These are phyloP conservation scores for Andrena marginata DNA, from an alignment of 2,888 invertebrate genomes.

Conservation along the genomic window DNA sequence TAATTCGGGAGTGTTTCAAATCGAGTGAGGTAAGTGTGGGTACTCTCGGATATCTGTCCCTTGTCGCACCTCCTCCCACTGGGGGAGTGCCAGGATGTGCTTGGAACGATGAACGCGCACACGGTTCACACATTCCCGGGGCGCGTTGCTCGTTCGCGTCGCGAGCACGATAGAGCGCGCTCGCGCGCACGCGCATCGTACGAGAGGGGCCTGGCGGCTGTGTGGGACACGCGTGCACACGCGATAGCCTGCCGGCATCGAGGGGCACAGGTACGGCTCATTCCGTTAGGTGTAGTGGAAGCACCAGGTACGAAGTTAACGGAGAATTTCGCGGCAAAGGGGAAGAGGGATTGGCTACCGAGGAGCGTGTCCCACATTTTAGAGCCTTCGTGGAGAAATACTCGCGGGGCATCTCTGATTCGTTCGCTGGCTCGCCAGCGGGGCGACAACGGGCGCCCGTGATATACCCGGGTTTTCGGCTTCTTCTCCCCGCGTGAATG, in stretches of 20 bases:
- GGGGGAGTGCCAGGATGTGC: conserved; percentile 85
- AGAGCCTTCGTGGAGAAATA: conserved; percentile 76
- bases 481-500: conserved; percentile 23
- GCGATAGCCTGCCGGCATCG: conserved; percentile 61
- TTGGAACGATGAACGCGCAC: conserved; percentile 83
- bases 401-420: conserved; percentile 69
- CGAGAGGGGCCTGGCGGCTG: conserved; percentile 29
- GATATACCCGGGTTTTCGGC: conserved; percentile 26
- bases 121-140: conserved; percentile 74
- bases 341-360: conserved; percentile 67
- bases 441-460: conserved; percentile 28
- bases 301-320: conserved; percentile 78
- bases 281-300: conserved; percentile 76
- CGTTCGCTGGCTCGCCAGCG: conserved; percentile 49
- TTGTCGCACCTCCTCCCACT: conserved; percentile 79
- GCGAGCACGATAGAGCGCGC: neutral
- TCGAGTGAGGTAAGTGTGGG: conserved; percentile 62
- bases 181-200: conserved; percentile 4
- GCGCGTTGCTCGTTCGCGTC: conserved; percentile 1
- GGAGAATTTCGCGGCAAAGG: conserved; percentile 77
- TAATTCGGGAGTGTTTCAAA: conserved; percentile 69
- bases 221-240: conserved; percentile 56
- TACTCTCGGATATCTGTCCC: conserved; percentile 78
- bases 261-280: conserved; percentile 72
- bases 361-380: conserved; percentile 83